A percentile compares a stretch with the other conserved stretches of the same genome.
Conservation (phyloP, 2,888 invertebrate species). For the Ceraclea dissimilis region DNA sequence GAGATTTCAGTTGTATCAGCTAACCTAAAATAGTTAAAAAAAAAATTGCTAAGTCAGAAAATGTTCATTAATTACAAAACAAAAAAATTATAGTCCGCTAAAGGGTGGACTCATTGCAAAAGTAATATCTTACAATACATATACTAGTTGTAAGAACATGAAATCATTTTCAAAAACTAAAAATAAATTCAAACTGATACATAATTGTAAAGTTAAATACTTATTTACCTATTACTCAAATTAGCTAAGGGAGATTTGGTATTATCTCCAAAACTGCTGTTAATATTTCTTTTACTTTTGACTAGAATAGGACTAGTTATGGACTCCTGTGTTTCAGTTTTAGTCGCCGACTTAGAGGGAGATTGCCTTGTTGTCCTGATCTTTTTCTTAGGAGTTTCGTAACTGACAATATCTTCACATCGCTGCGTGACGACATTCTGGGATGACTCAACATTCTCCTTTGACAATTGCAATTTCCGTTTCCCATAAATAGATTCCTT, state of each 20-base stretch:
- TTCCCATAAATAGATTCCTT: conserved; percentile 10
- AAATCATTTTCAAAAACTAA: too few species aligned
- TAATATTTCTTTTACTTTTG: conserved; percentile 6
- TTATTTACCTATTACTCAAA: conserved; percentile 12
- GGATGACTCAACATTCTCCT: not conserved
- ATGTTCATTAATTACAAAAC: too few species aligned
- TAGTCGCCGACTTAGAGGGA: not conserved
- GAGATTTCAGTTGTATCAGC: conserved; percentile 6
- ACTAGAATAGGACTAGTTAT: conserved; percentile 14
- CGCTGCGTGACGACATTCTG: not conserved
- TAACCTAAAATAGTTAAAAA: not conserved
- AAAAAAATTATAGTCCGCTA: too few species aligned
- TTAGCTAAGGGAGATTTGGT: conserved; percentile 11
- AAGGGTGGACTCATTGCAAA: too few species aligned
- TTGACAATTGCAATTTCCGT: not conserved
- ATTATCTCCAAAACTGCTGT: not conserved
- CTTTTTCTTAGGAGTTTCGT: conserved; percentile 10
- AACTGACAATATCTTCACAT: not conserved
- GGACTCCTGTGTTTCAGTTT: not conserved
- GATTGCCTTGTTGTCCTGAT: not conserved
- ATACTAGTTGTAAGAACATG: too few species aligned
- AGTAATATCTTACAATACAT: too few species aligned
- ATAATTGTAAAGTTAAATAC: too few species aligned
- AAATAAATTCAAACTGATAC: too few species aligned
- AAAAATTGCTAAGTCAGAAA: too few species aligned